phyloP scores from a whole-genome alignment of 1,140 invertebrate species.

The Leptinotarsa undecemlineata region DNA sequence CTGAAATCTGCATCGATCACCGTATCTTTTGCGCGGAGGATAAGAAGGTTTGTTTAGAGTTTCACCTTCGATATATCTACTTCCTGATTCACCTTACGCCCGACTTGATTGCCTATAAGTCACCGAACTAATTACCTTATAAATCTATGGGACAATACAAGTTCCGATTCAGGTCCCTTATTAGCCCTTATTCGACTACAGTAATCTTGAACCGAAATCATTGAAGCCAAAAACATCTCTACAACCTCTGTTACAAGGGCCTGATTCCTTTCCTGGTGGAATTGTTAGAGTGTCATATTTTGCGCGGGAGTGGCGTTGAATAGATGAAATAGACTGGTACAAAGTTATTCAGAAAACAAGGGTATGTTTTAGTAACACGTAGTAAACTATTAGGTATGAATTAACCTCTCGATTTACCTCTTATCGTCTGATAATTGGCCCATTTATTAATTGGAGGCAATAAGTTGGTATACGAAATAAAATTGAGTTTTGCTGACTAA shows the following conservation, averaged over 20 bases:
- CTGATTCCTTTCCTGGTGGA: not conserved
- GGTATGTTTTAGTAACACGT: not conserved
- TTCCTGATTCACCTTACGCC: slow-evolving; percentile 15
- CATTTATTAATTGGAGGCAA: not conserved
- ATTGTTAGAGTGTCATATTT: not conserved
- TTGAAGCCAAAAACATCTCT: not conserved
- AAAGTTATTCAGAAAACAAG: not conserved
- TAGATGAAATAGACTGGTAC: slow-evolving; percentile 1
- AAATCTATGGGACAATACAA: slow-evolving; percentile 39
- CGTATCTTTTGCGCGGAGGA: slow-evolving; percentile 22
- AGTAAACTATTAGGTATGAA: not conserved
- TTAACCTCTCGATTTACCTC: not conserved
- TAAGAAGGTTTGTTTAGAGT: slow-evolving; percentile 26
- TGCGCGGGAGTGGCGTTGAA: not conserved
- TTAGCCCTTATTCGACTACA: not conserved
- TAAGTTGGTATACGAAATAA: too few relatives aligned
- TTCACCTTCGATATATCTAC: slow-evolving; percentile 30
- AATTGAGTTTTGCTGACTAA: too few relatives aligned
- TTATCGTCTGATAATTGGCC: not conserved
- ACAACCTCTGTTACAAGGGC: not conserved
- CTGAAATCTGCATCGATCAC: slow-evolving; percentile 29
- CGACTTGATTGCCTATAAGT: slow-evolving; percentile 29
- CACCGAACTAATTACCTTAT: slow-evolving; percentile 37
- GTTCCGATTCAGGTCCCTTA: slow-evolving; percentile 23
- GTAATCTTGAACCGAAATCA: not conserved